Evolutionary conservation across 1,140 invertebrate genomes (phyloP), one percentile per base, ranked within the genome.

Genomic region (Holcopasites calliopsidis): DNA sequence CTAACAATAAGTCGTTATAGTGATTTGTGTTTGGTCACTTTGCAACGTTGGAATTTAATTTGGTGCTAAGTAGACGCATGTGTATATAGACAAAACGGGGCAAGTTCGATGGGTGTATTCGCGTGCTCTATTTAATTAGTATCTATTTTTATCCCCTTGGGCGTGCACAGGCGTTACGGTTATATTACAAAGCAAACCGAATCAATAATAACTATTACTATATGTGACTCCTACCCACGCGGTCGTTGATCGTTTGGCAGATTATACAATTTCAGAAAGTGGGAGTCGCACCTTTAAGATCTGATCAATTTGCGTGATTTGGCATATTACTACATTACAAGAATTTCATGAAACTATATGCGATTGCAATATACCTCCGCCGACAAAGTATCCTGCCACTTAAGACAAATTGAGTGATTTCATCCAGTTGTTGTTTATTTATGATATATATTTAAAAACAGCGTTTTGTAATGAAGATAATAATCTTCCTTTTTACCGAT

Each of bases 41-140:
- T 35, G 44, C n/a, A 13, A 68, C 11, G 4, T 31, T 52, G 23
- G 52, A 72, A 62, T 62, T 38, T 40, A 52, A 72, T 13, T 35
- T 40, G 33, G 10, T 26, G 1, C 4, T 40, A 23, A 7, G 7
- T 49, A 31, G n/a, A 72, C 44, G 16, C 7, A 6, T 38, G 42
- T 35, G 26, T 35, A 62, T n/a, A n/a, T n/a, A n/a, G 69, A 72
- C 69, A 64, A n/a, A 52, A 50, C 4, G 21, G 44, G 47, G 44
- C 18, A 44, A 58, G 42, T 70, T 49, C 11, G 38, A 35, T 69
- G 52, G 47, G 44, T 50, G 35, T 72, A 72, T 72, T 44, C 35
- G 55, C 33, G 35, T 57, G 54, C 16, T 74, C 61, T 54, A 64
- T 66, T 74, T 74, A 74, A 74, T 74, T 74, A 65, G 50, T n/a